Evolutionary conservation across 2,888 invertebrate species (phyloP).

Genomic region (Andrena minutula): DNA sequence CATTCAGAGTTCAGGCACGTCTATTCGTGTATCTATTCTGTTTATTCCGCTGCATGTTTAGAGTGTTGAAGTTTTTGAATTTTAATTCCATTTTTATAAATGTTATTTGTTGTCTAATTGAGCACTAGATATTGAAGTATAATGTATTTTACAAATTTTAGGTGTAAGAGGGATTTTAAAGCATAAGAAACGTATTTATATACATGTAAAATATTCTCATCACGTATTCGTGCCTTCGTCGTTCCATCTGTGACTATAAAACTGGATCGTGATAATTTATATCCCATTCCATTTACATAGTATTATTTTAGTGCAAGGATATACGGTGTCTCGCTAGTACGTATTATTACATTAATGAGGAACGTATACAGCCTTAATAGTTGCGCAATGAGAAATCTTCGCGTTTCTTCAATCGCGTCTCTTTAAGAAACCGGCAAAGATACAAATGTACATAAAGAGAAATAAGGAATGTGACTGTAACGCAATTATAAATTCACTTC

Average conservation of each 20-base stretch:
- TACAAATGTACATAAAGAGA: slow-evolving; percentile 33
- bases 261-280: slow-evolving; percentile 47
- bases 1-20: slow-evolving; percentile 57
- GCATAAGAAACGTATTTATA: slow-evolving; percentile 59
- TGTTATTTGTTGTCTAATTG: slow-evolving; percentile 81
- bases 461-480: slow-evolving; percentile 3
- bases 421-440: slow-evolving; percentile 41
- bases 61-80: slow-evolving; percentile 84
- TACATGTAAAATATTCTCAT: slow-evolving; percentile 62
- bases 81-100: slow-evolving; percentile 81
- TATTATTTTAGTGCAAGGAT: slow-evolving; percentile 47
- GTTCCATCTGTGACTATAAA: slow-evolving; percentile 41
- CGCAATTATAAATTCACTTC: slow-evolving; percentile 19
- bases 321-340: slow-evolving; percentile 18
- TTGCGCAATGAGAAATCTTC: slow-evolving; percentile 26
- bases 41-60: slow-evolving; percentile 76
- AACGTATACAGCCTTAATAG: slow-evolving; percentile 42
- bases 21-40: slow-evolving; percentile 67
- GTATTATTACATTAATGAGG: slow-evolving; percentile 11
- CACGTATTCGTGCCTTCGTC: slow-evolving; percentile 57
- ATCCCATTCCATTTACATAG: slow-evolving; percentile 49
- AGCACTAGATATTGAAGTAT: slow-evolving; percentile 74
- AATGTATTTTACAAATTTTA: slow-evolving; percentile 65
- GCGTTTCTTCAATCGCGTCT: slow-evolving; percentile 36
- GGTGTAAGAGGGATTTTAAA: slow-evolving; percentile 49